A percentile compares a stretch with the other conserved stretches of the same genome.
These are phyloP conservation scores for Conistra vaccinii DNA, from an alignment of 2,888 invertebrate species.

Conservation along the genomic window DNA sequence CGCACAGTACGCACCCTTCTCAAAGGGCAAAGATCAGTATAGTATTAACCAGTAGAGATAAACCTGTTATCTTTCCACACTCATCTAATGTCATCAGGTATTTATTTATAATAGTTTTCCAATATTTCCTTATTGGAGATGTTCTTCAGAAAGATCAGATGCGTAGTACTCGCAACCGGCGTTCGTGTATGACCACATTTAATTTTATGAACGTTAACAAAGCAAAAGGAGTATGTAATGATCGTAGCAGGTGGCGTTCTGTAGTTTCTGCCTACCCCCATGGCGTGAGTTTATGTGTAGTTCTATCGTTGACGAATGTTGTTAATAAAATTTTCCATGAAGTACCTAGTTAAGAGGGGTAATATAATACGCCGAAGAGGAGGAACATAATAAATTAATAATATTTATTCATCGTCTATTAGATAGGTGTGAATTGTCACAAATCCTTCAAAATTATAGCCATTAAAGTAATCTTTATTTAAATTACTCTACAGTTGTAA, in stretches of 20 bases:
- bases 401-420: slow-evolving; percentile 24
- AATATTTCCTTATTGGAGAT: not conserved
- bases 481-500: slow-evolving; percentile 36
- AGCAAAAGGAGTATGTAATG: not conserved
- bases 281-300: not conserved
- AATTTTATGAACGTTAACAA: not conserved
- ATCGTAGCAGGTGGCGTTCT: no score
- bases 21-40: slow-evolving; percentile 13
- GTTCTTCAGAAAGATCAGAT: not conserved
- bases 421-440: slow-evolving; percentile 49
- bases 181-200: not conserved
- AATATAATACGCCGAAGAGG: not conserved
- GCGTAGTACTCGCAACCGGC: not conserved
- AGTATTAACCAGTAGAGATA: slow-evolving; percentile 7
- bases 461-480: slow-evolving; percentile 43
- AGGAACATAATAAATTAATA: slow-evolving; percentile 12
- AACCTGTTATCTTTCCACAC: slow-evolving; percentile 11
- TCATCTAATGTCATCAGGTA: not conserved
- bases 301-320: not conserved
- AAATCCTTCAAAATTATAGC: slow-evolving; percentile 41
- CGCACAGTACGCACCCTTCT: not conserved
- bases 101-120: not conserved
- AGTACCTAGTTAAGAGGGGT: no score
- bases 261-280: no score
- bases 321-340: slow-evolving; percentile 35